Evolutionary conservation across 2,797 vertebrate genomes (phyloP).

Genomic region (Myotis findleyi): DNA sequence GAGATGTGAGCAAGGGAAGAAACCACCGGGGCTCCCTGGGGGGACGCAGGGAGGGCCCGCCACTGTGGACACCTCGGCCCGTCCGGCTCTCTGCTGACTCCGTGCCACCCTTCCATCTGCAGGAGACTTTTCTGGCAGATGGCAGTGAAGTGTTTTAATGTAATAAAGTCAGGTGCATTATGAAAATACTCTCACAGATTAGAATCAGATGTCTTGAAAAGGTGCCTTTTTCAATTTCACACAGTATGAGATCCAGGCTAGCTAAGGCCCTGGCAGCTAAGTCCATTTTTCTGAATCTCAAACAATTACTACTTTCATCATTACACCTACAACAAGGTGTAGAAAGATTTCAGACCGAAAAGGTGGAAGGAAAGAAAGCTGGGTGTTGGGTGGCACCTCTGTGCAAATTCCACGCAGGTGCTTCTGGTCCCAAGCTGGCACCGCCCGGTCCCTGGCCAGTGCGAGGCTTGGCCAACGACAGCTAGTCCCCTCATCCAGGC

Average conservation of each 20-base stretch:
- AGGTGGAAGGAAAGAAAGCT: background rate
- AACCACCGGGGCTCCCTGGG: background rate
- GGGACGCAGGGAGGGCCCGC: background rate
- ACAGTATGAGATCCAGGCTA: background rate
- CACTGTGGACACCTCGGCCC: background rate
- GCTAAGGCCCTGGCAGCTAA: background rate
- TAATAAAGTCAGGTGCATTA: background rate
- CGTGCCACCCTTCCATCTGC: background rate
- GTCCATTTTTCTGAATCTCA: background rate
- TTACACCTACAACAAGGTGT: background rate
- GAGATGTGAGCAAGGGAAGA: background rate
- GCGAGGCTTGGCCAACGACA: background rate
- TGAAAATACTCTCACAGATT: background rate
- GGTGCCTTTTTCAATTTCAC: background rate
- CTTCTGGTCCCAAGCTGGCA: background rate
- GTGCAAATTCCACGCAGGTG: background rate
- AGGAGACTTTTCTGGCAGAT: background rate
- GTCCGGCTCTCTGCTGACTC: background rate
- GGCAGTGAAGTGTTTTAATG: background rate
- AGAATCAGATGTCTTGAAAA: background rate
- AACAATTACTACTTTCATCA: background rate
- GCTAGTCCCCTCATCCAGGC: background rate
- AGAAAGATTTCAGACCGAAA: background rate
- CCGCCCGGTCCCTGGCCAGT: rapidly evolving
- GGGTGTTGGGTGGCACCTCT: background rate